Evolutionary conservation across 2,113 vertebrate species (phyloP).

Genomic region (Motacilla alba): DNA sequence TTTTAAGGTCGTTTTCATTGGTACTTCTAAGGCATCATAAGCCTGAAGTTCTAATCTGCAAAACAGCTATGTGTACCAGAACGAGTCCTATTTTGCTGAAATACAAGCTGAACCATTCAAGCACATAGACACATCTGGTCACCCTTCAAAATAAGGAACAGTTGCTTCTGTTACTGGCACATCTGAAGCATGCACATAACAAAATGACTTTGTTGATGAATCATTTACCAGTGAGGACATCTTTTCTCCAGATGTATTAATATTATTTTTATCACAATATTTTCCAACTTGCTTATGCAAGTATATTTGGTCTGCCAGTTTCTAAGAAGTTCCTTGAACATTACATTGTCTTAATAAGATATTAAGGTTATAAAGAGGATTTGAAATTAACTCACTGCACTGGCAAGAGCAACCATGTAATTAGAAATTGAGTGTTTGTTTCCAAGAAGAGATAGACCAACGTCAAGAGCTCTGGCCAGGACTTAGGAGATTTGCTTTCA

Average conservation of each 20-base stretch:
- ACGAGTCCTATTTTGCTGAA: neutral
- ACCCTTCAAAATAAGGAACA: neutral
- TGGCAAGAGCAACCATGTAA: neutral
- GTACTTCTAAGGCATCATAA: neutral
- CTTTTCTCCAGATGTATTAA: neutral
- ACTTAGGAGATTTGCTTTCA: neutral
- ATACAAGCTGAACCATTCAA: neutral
- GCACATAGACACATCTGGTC: neutral
- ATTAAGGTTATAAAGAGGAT: neutral
- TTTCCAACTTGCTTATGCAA: neutral
- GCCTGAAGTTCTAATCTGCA: neutral
- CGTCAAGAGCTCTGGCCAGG: neutral
- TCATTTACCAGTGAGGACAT: neutral
- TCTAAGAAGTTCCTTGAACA: neutral
- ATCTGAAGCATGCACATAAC: neutral
- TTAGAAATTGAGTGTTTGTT: neutral
- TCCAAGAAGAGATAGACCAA: neutral
- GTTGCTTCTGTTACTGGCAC: neutral
- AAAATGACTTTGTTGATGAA: neutral
- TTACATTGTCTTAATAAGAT: neutral
- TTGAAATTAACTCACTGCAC: neutral
- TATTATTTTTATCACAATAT: neutral
- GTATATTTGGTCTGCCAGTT: neutral
- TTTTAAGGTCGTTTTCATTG: neutral
- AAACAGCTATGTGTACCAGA: neutral